Base-by-base conservation (phyloP, 2,113 vertebrate species). In the Cariama cristata region DNA sequence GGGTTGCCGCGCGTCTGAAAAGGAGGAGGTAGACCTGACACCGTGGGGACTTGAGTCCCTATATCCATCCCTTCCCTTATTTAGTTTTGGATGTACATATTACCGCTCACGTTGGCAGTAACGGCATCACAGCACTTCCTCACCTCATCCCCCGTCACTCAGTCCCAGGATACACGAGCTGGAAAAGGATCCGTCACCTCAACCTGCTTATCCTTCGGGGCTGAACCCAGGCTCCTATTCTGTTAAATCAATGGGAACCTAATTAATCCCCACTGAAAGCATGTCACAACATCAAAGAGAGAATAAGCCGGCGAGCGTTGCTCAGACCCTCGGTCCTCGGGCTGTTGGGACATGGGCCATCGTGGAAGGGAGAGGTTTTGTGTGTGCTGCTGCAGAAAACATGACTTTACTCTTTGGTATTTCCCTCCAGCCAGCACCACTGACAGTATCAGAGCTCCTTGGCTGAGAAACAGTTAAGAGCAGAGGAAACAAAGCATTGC, bases 111-210 rank as follows among this genome's bases (percentile, higher is more conserved):
- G 21, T 21, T 49, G 53, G 53, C 49, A 32, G 42, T 9, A 22
- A 17, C 10, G 20, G 40, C 38, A 73, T 63, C 47, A 35, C 47
- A 23, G 44, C 19, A 24, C 42, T 50, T 30, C 21, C 47, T 76
- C 55, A 30, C 17, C 32, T 94, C 42, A 17, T 38, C 9, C 5
- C 10, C 6, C 45, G 9, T 49, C 0, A 0, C 45, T 35, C 33
- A 6, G 5, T 50, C 45, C 28, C 12, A 13, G 33, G 21, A 20
- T 52, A 35, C 20, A 16, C 50, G 68, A 86, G 26, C 40, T 71
- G 50, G 42, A 52, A 40, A 15, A 74, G 15, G 26, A 66, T 53
- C 59, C 45, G 3, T 35, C 33, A 16, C 38, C 42, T 79, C 45
- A 71, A 52, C 26, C 49, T 22, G 21, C 55, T 76, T 45, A 13